A percentile compares a stretch with the other conserved stretches of the same genome.
Evolutionary conservation across 2,797 vertebrate species (phyloP).

Genomic region (Morus bassanus): DNA sequence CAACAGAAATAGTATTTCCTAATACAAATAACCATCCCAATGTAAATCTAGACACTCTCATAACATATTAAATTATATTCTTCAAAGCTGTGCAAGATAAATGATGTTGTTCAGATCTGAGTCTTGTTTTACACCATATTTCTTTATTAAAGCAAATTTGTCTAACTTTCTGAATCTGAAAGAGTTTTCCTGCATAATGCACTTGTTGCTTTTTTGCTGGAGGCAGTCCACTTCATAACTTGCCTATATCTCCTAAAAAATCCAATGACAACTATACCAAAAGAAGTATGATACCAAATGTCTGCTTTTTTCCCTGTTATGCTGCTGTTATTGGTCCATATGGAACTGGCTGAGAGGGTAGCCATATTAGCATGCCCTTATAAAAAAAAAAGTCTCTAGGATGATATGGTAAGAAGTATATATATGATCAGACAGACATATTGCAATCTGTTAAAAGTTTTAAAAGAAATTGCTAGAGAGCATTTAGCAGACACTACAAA

Average conservation of each 20-base stretch:
- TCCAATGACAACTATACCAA: not conserved
- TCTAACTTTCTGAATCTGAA: not conserved
- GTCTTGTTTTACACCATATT: not conserved
- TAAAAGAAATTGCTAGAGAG: not conserved
- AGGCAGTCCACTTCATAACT: not conserved
- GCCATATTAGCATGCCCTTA: not conserved
- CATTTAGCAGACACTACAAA: not conserved
- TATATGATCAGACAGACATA: not conserved
- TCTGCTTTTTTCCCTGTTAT: not conserved
- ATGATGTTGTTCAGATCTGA: not conserved
- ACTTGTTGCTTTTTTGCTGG: not conserved
- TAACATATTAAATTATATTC: not conserved
- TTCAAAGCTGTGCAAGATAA: not conserved
- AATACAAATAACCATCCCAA: not conserved
- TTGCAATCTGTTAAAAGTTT: slow-evolving; percentile 4
- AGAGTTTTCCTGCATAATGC: not conserved
- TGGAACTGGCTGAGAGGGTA: not conserved
- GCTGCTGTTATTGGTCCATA: not conserved
- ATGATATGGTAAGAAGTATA: not conserved
- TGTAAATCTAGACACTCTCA: not conserved
- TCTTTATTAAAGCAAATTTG: not conserved
- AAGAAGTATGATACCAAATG: not conserved
- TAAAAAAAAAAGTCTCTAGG: not conserved
- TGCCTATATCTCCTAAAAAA: not conserved
- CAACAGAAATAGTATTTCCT: not conserved